Evolutionary conservation across 2,888 invertebrate genomes (phyloP), one percentile per base, ranked within the genome.

Genomic region (Melipona bicolor): DNA sequence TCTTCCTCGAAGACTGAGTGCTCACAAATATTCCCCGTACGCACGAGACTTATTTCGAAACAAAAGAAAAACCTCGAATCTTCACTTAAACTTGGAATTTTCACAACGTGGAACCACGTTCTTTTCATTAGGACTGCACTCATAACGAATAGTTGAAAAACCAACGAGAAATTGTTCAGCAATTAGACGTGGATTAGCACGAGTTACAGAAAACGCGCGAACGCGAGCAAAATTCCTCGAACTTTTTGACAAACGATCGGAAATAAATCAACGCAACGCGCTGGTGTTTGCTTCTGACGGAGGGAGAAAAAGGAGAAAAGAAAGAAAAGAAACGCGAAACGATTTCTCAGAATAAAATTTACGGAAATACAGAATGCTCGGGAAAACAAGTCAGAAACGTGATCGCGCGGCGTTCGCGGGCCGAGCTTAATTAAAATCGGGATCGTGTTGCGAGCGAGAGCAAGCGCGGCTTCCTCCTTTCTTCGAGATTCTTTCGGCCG

Each of bases 351-450:
- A 19, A 72, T 59, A 27, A 73, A 73, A 73, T 73, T 73, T 21
- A 32, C 61, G 13, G 24, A 71, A 70, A 15, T 43, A n/a, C 5
- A 21, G 3, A 27, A 9, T 19, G 11, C 15, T 6, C 19, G 17
- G 17, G 4, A 17, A 19, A 62, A 54, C 64, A 49, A 49, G 17
- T 32, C 50, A 27, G 32, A 74, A 59, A 49, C 74, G 67, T 73
- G 56, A 67, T 43, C 72, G 64, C 64, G 43, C 49, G 24, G 50
- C 75, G 27, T 67, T 61, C 59, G 50, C 49, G 13, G 36, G 36
- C 5, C 2, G 9, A 36, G 50, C 69, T 80, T 80, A 80, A 80
- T 80, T 77, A 64, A 77, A 80, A 80, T 77, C 56, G 64, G 65
- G 77, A 77, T 64, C 64, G n/a, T 43, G 76, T 27, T 17, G 56